Conservation (phyloP, 2,113 vertebrate genomes). For the Spilogale gracilis region DNA sequence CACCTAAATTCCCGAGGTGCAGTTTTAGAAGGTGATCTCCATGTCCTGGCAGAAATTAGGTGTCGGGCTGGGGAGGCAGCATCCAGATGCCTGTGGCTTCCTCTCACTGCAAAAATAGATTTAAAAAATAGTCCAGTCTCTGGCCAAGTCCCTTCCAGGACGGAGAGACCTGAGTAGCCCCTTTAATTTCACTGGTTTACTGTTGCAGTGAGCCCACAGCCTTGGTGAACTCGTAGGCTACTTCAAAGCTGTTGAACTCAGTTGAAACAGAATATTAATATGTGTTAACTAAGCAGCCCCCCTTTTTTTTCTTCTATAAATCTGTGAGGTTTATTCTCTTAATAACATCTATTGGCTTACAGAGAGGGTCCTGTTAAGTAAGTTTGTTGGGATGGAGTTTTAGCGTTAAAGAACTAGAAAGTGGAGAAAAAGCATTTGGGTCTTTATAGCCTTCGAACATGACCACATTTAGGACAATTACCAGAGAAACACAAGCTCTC, state of each 20-base stretch:
- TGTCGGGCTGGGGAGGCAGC: conserved; percentile 62
- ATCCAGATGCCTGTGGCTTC: conserved; percentile 81
- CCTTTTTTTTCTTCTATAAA: background rate
- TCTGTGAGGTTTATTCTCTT: background rate
- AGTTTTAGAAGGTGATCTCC: conserved; percentile 65
- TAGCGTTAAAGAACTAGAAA: background rate
- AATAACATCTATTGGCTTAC: background rate
- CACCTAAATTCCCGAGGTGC: conserved; percentile 57
- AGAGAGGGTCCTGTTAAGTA: background rate
- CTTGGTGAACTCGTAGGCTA: conserved; percentile 1
- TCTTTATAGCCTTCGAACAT: background rate
- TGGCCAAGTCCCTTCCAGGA: conserved; percentile 51
- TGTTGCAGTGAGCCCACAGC: background rate
- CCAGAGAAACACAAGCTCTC: background rate
- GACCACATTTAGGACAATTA: background rate
- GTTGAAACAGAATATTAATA: conserved; percentile 62
- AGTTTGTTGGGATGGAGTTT: background rate
- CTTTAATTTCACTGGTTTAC: conserved; percentile 26
- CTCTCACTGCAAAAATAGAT: conserved; percentile 82
- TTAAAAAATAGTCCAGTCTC: conserved; percentile 78
- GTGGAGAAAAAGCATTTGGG: background rate
- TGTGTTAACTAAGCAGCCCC: conserved; percentile 15
- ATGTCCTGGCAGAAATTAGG: conserved; percentile 71
- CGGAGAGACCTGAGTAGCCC: conserved; percentile 41
- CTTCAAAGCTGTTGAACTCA: conserved; percentile 29